Evolutionary conservation across 2,797 vertebrate species (phyloP), one percentile per base, ranked within the genome.

Genomic region (Gambusia yucatana): DNA sequence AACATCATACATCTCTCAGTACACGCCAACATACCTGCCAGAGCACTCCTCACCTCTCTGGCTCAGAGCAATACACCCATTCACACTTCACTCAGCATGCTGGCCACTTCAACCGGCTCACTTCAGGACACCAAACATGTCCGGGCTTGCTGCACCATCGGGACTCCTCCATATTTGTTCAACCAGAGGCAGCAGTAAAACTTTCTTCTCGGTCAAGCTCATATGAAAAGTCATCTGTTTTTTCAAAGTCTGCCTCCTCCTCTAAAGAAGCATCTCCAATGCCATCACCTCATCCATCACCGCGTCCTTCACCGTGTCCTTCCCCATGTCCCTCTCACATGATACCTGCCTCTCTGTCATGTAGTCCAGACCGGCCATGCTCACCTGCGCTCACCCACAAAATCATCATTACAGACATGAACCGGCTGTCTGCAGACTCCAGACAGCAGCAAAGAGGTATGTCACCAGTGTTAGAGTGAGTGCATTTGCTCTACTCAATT

Each of bases 391-490:
- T 91, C 20, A 92, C 89, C 84, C 97, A 97, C 77, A 96, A 95
- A 74, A 96, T 95, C 61, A 91, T 95, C 74, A 89, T 96, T 89
- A 95, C 96, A 47, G 96, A 98, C 86, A 94, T 96, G 16, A 97
- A 97, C 89, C 96, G 95, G 1, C 95, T 97, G 0, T 96, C 97
- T 84, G 95, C 96, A 0, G 98, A 98, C 86, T 96, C 96, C 79
- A 95, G 96, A 77, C 95, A 96, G 50, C 97, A 97, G 87, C 94
- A 96, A 2, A 95, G 97, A 97, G 97, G 98, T 98, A 85, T 16
- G 36, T 16, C 13, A 28, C 67, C 28, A 43, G 8, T 48, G 28
- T 50, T 47, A 33, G 7, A 2, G 46, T 52, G 8, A 16, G n/a
- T 30, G 3, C 28, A 39, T 70, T 44, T 70, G 22, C 44, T 30